Evolutionary conservation across 1,140 invertebrate species (phyloP).

Genomic region (Drosophila kanapiae): DNA sequence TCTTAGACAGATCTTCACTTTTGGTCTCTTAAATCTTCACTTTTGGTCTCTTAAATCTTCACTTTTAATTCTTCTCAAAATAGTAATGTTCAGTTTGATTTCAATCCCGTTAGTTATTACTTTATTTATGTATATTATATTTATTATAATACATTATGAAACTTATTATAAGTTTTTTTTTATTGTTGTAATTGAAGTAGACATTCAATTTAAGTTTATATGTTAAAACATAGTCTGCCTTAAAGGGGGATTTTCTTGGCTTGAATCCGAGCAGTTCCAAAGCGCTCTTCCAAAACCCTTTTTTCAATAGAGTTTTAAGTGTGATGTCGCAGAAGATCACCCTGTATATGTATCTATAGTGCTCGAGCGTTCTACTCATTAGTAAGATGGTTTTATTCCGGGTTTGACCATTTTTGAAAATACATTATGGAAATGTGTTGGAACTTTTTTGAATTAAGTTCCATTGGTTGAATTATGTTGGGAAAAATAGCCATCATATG

Average conservation of each 20-base stretch:
- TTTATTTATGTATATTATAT: background rate
- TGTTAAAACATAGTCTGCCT: background rate
- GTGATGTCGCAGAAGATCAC: no score
- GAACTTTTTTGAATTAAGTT: background rate
- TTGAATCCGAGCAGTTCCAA: background rate
- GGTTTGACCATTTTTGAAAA: background rate
- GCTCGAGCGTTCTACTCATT: background rate
- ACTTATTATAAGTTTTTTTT: no score
- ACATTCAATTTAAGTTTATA: background rate
- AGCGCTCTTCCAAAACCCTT: background rate
- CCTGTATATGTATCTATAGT: background rate
- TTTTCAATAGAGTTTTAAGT: background rate
- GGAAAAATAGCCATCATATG: conserved; percentile 1
- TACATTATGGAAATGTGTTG: background rate
- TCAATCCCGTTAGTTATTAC: background rate
- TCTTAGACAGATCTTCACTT: background rate
- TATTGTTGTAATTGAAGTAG: background rate
- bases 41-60: background rate
- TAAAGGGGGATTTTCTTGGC: background rate
- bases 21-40: background rate
- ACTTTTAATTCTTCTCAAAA: background rate
- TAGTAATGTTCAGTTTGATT: background rate
- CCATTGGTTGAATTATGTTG: background rate
- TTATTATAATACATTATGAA: no score
- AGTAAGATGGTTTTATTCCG: background rate